Conservation (phyloP, 2,888 invertebrate species). For the Frankliniella fusca region DNA sequence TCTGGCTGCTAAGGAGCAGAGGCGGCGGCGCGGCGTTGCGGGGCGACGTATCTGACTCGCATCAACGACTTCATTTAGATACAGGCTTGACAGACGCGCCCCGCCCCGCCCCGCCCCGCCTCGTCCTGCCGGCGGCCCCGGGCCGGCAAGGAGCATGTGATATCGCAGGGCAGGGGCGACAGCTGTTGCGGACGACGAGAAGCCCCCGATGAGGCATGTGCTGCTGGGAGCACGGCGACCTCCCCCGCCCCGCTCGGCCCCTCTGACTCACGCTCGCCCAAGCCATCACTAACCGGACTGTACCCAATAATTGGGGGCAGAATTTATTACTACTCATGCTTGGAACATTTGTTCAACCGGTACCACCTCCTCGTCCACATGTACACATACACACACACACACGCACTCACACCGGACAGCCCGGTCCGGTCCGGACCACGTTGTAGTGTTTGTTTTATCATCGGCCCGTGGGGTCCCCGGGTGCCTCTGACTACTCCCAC, state of each 20-base stretch:
- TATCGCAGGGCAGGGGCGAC: too few species aligned
- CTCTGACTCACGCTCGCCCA: not conserved
- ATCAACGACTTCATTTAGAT: constrained; percentile 20
- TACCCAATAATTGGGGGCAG: constrained; percentile 2
- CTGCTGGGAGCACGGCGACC: not conserved
- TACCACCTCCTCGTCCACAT: not conserved
- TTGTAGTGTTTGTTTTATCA: constrained; percentile 14
- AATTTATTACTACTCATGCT: constrained; percentile 23
- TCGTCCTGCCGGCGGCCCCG: not conserved
- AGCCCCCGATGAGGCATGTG: too few species aligned
- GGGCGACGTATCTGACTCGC: not conserved
- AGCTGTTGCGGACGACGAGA: too few species aligned
- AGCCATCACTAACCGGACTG: not conserved
- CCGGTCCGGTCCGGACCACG: not conserved
- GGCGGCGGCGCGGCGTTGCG: not conserved
- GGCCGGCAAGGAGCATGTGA: not conserved
- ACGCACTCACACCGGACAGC: not conserved
- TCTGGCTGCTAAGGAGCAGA: not conserved
- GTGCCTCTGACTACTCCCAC: not conserved
- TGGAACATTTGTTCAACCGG: constrained; percentile 16
- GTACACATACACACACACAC: not conserved
- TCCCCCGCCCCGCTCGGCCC: not conserved
- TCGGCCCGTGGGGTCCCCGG: not conserved
- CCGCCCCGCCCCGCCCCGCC: not conserved
- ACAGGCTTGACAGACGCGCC: not conserved